phyloP scores from a whole-genome alignment of 2,797 vertebrate species.

The Podargus strigoides region DNA sequence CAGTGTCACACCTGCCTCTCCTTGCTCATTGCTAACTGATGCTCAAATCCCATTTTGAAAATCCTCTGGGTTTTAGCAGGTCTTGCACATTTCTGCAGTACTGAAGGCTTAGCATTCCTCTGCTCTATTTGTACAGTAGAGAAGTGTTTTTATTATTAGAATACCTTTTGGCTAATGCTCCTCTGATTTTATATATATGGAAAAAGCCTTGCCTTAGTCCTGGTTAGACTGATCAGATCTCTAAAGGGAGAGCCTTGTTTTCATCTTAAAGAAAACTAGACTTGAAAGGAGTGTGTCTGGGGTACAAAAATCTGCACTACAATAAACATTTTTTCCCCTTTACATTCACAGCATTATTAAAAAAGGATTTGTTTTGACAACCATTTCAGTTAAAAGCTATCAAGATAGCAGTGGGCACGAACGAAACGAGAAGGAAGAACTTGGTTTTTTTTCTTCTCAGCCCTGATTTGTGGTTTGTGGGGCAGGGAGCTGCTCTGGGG shows the following conservation, averaged over 20 bases:
- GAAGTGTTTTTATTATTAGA: background rate
- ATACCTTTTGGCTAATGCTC: slow-evolving; percentile 8
- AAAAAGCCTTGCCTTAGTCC: background rate
- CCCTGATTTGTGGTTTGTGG: background rate
- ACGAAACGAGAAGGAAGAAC: background rate
- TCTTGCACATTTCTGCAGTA: slow-evolving; percentile 15
- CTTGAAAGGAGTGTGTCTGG: background rate
- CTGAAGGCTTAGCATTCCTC: background rate
- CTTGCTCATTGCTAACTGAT: slow-evolving; percentile 7
- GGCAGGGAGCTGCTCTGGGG: background rate
- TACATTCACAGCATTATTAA: background rate
- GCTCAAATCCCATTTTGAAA: slow-evolving; percentile 1
- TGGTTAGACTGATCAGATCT: background rate
- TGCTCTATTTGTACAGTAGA: background rate
- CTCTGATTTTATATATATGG: background rate
- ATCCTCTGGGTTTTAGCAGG: slow-evolving; percentile 17
- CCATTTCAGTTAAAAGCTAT: background rate
- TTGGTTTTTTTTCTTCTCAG: background rate
- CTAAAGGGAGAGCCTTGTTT: background rate
- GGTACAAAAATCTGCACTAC: background rate
- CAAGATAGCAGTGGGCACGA: background rate
- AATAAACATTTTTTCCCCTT: slow-evolving; percentile 10
- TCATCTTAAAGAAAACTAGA: background rate
- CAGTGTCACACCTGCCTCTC: slow-evolving; percentile 18
- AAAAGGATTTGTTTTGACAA: slow-evolving; percentile 2